These are phyloP conservation scores for Anagrus nilaparvatae DNA, from an alignment of 1,140 invertebrate species.

Conservation along the genomic window DNA sequence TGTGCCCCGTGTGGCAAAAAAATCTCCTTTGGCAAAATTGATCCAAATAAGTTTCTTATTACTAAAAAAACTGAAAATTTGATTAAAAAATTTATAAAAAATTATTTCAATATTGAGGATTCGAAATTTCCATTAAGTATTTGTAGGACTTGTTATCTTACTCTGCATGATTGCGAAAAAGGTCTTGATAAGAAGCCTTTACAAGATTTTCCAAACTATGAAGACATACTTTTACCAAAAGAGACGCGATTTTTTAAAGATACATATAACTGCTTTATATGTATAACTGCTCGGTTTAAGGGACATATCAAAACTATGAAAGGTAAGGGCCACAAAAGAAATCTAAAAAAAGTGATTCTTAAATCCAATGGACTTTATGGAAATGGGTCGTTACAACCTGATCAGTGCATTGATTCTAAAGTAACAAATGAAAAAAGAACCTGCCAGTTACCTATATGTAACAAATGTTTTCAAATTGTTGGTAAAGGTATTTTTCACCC, in stretches of 20 bases:
- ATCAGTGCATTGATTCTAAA: neutral
- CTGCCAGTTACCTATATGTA: neutral
- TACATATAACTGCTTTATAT: slow-evolving; percentile 1
- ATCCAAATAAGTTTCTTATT: neutral
- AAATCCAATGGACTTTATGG: neutral
- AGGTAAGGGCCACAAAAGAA: neutral
- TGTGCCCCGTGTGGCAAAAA: slow-evolving; percentile 1
- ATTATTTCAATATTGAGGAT: neutral
- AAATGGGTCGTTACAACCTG: too few relatives aligned
- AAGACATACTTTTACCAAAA: neutral
- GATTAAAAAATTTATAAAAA: neutral
- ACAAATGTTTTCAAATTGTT: slow-evolving; percentile 5
- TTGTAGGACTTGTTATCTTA: neutral
- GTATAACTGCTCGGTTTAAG: neutral
- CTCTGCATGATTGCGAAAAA: neutral
- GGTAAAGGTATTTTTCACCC: slow-evolving; percentile 3
- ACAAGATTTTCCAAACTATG: neutral
- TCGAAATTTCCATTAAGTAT: slow-evolving; percentile 1
- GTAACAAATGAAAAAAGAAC: neutral
- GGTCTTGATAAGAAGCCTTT: neutral
- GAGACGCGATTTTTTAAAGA: neutral
- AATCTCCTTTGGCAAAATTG: neutral
- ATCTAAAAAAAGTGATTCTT: neutral
- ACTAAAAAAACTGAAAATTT: neutral
- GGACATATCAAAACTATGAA: neutral